phyloP scores from a whole-genome alignment of 2,797 vertebrate species.

The Delichon dasypus region DNA sequence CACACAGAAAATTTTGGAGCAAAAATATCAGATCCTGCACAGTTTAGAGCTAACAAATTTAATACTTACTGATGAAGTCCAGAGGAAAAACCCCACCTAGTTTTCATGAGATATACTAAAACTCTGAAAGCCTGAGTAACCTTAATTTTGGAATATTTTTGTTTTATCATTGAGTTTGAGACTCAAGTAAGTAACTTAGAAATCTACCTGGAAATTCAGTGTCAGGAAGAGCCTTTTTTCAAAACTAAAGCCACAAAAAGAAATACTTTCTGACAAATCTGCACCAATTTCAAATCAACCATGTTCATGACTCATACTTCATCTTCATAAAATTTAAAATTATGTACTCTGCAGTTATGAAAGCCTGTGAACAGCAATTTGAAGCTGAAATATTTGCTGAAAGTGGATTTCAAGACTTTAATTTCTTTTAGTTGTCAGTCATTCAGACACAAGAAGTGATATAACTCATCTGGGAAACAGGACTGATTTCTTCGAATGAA shows the following conservation, averaged over 20 bases:
- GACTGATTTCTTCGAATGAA: background rate
- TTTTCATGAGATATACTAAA: background rate
- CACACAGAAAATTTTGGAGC: background rate
- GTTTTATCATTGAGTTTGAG: background rate
- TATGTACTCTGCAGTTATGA: background rate
- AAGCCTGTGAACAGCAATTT: background rate
- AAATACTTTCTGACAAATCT: background rate
- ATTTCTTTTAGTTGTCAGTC: slow-evolving; percentile 26
- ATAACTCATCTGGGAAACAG: slow-evolving; percentile 11
- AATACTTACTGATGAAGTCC: background rate
- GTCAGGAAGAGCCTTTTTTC: background rate
- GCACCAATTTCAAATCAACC: background rate
- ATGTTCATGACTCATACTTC: background rate
- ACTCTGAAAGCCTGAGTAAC: background rate
- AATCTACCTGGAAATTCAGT: background rate
- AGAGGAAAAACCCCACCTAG: background rate
- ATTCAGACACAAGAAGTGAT: background rate
- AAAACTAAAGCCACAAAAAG: background rate
- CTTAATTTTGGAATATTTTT: background rate
- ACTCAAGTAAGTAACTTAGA: background rate
- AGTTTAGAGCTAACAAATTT: background rate
- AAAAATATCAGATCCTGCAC: background rate
- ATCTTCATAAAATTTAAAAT: slow-evolving; percentile 3
- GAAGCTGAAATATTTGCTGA: slow-evolving; percentile 8
- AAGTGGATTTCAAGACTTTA: background rate